phyloP scores from a whole-genome alignment of 2,888 invertebrate species.

The Trileptium ribeirensis region DNA sequence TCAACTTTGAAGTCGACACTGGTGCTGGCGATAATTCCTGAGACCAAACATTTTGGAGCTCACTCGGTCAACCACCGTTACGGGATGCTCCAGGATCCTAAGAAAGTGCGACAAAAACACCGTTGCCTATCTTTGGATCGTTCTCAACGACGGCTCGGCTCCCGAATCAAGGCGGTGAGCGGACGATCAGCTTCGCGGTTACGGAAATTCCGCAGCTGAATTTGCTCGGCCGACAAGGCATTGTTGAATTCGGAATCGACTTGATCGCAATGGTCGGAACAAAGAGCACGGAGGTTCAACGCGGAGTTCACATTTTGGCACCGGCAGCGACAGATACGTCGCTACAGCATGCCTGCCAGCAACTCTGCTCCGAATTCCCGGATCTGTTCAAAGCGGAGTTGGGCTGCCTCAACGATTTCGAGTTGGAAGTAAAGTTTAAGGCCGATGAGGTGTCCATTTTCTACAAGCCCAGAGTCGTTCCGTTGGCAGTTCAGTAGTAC shows the following conservation, averaged over 20 bases:
- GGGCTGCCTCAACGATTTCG: not conserved
- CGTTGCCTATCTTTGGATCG: no score
- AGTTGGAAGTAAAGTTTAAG: slow-evolving; percentile 11
- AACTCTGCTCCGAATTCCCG: not conserved
- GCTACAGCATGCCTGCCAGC: not conserved
- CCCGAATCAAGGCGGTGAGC: no score
- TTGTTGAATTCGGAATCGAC: not conserved
- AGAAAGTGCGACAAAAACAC: no score
- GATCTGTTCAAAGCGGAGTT: not conserved
- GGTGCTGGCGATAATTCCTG: slow-evolving; percentile 9
- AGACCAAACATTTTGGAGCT: not conserved
- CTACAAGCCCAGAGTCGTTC: not conserved
- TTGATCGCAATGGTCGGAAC: not conserved
- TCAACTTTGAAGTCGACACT: slow-evolving; percentile 27
- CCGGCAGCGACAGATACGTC: no score
- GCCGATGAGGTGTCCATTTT: not conserved
- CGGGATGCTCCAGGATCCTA: no score
- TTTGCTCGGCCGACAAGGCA: not conserved
- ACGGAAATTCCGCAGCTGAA: not conserved
- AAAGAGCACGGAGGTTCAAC: no score
- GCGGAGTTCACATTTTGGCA: no score
- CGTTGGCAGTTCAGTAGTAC: not conserved
- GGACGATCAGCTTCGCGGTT: not conserved
- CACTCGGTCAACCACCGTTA: not conserved
- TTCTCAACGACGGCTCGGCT: no score